Evolutionary conservation across 1,140 invertebrate species (phyloP), one percentile per base, ranked within the genome.

Genomic region (Cephus cinctus): DNA sequence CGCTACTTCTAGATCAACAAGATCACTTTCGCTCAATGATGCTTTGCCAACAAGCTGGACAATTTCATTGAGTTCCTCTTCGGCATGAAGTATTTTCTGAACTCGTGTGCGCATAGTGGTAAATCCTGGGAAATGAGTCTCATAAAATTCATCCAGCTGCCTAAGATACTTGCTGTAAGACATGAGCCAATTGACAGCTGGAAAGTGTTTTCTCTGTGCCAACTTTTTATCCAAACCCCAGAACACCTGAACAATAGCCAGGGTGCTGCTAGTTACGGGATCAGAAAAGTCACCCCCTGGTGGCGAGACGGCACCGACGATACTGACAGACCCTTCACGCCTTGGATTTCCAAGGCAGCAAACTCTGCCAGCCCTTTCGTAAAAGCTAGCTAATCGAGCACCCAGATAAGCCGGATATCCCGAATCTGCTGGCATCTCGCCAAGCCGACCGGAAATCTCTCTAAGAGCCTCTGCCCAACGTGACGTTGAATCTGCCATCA

Each of bases 401-500:
- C 80, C 80, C 35, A 87, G 75, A 67, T 88, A 89, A 25, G 87
- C 86, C 12, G 86, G 87, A 68, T 88, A 88, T 49, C 86, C 86
- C 35, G 86, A 67, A 47, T 83, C 86, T 47, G 89, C 89, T 73
- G 89, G 89, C 89, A 92, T 92, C 79, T 92, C 89, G 69, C 88
- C 89, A 34, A 92, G 74, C 78, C 89, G 85, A 69, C 89, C 89
- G 31, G 89, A 90, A 67, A 92, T 92, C 82, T 92, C 89, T 80
- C 89, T 78, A 54, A 92, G 73, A 56, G 89, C 88, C 75, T 92
- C 89, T 27, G 89, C 89, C 89, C 89, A 92, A 66, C 89, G 81
- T 25, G 88, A 90, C 2, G 89, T 92, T 4, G 88, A 91, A 69
- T 92, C 89, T 57, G 90, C 89, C 89, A 92, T 90, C 87, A 92